phyloP scores from a whole-genome alignment of 2,888 invertebrate genomes.

The Macaria notata region DNA sequence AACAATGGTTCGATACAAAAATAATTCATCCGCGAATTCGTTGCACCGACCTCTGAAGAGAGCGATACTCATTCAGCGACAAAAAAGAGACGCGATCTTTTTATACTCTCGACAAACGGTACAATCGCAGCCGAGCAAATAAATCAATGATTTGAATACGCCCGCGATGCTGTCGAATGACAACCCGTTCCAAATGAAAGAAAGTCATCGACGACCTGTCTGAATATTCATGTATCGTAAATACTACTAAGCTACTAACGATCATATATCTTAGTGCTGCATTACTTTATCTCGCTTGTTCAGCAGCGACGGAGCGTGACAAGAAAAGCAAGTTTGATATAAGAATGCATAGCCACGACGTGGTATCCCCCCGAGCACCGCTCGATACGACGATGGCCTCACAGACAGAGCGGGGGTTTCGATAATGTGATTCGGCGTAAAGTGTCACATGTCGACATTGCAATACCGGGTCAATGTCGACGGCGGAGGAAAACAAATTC shows the following conservation, averaged over 20 bases:
- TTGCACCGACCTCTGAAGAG: constrained; percentile 19
- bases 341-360: no score
- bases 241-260: not conserved
- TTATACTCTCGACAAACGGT: constrained; percentile 14
- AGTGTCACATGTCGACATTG: constrained; percentile 57
- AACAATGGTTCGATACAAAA: constrained; percentile 9
- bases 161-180: constrained; percentile 5
- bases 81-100: constrained; percentile 13
- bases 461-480: constrained; percentile 66
- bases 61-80: constrained; percentile 15
- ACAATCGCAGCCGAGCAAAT: constrained; percentile 13
- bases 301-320: no score
- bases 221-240: constrained; percentile 44
- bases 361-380: constrained; percentile 1
- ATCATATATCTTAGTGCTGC: no score
- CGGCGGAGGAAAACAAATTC: constrained; percentile 57
- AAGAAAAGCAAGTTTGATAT: no score
- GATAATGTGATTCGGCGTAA: constrained; percentile 44
- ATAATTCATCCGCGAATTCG: constrained; percentile 17
- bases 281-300: no score
- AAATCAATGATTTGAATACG: constrained; percentile 16
- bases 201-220: constrained; percentile 39
- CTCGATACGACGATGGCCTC: constrained; percentile 47
- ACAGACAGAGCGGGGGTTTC: constrained; percentile 41
- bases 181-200: constrained; percentile 25